Percentiles rank a stretch among this genome's conserved stretches.
phyloP scores from a whole-genome alignment of 2,888 invertebrate species.

The Invenusta paracnida region DNA sequence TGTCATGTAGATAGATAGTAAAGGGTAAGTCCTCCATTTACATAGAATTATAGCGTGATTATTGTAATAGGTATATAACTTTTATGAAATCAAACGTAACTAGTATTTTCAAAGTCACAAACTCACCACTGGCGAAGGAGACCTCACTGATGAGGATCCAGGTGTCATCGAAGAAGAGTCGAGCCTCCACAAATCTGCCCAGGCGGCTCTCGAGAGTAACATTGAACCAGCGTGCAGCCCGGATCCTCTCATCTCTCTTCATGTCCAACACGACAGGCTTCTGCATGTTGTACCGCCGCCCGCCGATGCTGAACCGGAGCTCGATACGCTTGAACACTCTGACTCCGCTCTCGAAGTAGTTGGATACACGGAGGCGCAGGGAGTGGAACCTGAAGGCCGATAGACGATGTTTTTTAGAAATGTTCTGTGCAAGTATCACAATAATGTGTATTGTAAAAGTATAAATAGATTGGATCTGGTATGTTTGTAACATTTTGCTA shows the following conservation, averaged over 20 bases:
- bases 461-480: too few relatives aligned
- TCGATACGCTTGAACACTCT: conserved; percentile 21
- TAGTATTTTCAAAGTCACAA: too few relatives aligned
- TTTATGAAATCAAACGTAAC: too few relatives aligned
- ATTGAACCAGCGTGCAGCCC: conserved; percentile 28
- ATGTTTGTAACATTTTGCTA: too few relatives aligned
- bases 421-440: too few relatives aligned
- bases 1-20: too few relatives aligned
- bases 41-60: too few relatives aligned
- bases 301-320: conserved; percentile 22
- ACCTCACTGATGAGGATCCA: conserved; percentile 38
- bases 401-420: too few relatives aligned
- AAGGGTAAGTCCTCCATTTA: too few relatives aligned
- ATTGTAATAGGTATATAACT: too few relatives aligned
- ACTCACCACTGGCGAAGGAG: conserved; percentile 36
- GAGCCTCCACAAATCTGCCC: conserved; percentile 21
- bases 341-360: conserved; percentile 8
- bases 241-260: conserved; percentile 29
- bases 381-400: conserved; percentile 14
- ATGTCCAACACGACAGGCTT: not conserved
- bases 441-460: too few relatives aligned
- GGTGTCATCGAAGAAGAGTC: not conserved
- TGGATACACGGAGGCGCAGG: conserved; percentile 10
- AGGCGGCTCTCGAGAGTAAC: not conserved
- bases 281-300: conserved; percentile 2